Percentiles rank a stretch among this genome's conserved stretches.
phyloP scores from a whole-genome alignment of 2,888 invertebrate species.

The Aethes cnicana region DNA sequence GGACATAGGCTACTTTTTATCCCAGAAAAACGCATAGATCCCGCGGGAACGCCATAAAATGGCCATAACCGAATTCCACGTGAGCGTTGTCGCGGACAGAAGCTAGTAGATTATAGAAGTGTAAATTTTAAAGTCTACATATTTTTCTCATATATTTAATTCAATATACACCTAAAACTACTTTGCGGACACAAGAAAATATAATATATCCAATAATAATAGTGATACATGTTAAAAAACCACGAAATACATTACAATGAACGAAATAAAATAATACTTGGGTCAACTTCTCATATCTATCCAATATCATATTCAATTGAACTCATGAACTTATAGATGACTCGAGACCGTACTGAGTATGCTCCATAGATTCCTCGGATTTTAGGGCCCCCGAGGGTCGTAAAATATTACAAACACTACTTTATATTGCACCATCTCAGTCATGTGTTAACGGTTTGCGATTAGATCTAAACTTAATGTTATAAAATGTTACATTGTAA shows the following conservation, averaged over 20 bases:
- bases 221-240: slow-evolving; percentile 26
- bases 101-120: too few species aligned
- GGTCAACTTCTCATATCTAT: slow-evolving; percentile 23
- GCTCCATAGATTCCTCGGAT: slow-evolving; percentile 2
- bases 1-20: too few species aligned
- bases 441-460: slow-evolving; percentile 27
- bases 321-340: slow-evolving; percentile 13
- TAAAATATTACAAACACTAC: slow-evolving; percentile 26
- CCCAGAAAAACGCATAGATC: too few species aligned
- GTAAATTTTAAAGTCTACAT: slow-evolving; percentile 34
- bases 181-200: slow-evolving; percentile 68
- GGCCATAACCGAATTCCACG: too few species aligned
- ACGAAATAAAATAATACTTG: slow-evolving; percentile 27
- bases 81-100: too few species aligned
- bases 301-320: slow-evolving; percentile 11
- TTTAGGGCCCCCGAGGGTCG: slow-evolving; percentile 12
- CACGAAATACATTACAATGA: slow-evolving; percentile 16
- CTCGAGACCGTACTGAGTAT: slow-evolving; percentile 10
- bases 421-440: slow-evolving; percentile 30
- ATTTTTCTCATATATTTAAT: slow-evolving; percentile 68
- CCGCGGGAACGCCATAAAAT: too few species aligned
- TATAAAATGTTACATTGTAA: slow-evolving; percentile 27
- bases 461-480: slow-evolving; percentile 30
- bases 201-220: slow-evolving; percentile 46
- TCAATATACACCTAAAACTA: slow-evolving; percentile 79